These are phyloP conservation scores for Drosophila meridiana DNA, from an alignment of 2,888 invertebrate genomes.

Conservation along the genomic window DNA sequence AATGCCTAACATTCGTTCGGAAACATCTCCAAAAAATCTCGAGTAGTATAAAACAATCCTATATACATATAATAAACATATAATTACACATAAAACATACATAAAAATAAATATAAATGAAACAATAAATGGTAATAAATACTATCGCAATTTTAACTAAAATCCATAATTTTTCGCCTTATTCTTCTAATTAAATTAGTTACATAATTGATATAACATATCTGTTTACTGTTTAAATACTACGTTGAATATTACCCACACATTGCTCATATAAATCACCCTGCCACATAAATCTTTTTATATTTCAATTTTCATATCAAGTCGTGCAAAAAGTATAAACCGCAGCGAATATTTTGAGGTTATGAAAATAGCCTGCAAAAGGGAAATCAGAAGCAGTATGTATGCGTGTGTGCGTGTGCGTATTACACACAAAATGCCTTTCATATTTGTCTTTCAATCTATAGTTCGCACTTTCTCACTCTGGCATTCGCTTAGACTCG, in stretches of 20 bases:
- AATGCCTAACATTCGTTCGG: not conserved
- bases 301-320: slow-evolving; percentile 15
- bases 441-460: slow-evolving; percentile 27
- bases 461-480: slow-evolving; percentile 15
- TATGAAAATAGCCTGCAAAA: slow-evolving; percentile 17
- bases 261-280: slow-evolving; percentile 32
- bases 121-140: too few species aligned
- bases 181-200: slow-evolving; percentile 17
- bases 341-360: slow-evolving; percentile 22
- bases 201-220: slow-evolving; percentile 13
- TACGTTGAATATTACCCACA: not conserved
- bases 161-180: too few species aligned
- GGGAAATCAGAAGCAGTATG: not conserved
- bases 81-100: too few species aligned
- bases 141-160: too few species aligned
- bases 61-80: too few species aligned
- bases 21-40: not conserved
- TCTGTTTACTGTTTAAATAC: not conserved
- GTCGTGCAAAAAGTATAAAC: slow-evolving; percentile 17
- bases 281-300: slow-evolving; percentile 17
- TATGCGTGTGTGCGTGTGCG: not conserved
- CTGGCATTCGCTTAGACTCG: not conserved
- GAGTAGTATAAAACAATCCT: too few species aligned
- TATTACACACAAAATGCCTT: slow-evolving; percentile 18
- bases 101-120: too few species aligned